These are phyloP conservation scores for Caenorhabditis briggsae DNA, from an alignment of 1,140 invertebrate genomes.

Conservation along the genomic window DNA sequence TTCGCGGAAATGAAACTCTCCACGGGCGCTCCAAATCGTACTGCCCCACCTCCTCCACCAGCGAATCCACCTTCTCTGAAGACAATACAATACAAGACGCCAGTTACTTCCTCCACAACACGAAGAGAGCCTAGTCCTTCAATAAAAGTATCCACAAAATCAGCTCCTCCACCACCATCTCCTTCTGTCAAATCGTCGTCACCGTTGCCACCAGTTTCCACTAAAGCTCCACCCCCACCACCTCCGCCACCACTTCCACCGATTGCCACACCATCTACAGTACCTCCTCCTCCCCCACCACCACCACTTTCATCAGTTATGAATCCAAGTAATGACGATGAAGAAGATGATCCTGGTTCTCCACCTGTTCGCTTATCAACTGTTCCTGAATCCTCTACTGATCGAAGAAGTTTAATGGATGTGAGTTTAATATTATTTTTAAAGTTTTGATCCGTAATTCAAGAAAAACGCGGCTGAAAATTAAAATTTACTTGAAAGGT, in stretches of 20 bases:
- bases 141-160: background rate
- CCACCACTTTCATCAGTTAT: background rate
- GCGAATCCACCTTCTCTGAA: background rate
- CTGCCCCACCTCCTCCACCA: background rate
- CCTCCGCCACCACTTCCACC: conserved; percentile 5
- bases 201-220: background rate
- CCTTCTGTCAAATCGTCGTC: background rate
- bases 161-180: background rate
- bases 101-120: background rate
- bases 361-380: background rate
- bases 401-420: conserved; percentile 34
- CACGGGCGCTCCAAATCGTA: background rate
- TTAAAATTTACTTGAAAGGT: too few species aligned
- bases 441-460: background rate
- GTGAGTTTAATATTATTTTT: background rate
- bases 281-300: conserved; percentile 15
- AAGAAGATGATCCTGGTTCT: background rate
- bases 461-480: too few species aligned
- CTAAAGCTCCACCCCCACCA: background rate
- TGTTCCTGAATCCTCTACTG: conserved; percentile 9
- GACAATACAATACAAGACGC: too few species aligned
- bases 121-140: background rate
- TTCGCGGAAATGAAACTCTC: background rate
- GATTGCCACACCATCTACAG: background rate
- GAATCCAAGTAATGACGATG: background rate